These are phyloP conservation scores for Anticlea derivata DNA, from an alignment of 2,888 invertebrate genomes.

Conservation along the genomic window DNA sequence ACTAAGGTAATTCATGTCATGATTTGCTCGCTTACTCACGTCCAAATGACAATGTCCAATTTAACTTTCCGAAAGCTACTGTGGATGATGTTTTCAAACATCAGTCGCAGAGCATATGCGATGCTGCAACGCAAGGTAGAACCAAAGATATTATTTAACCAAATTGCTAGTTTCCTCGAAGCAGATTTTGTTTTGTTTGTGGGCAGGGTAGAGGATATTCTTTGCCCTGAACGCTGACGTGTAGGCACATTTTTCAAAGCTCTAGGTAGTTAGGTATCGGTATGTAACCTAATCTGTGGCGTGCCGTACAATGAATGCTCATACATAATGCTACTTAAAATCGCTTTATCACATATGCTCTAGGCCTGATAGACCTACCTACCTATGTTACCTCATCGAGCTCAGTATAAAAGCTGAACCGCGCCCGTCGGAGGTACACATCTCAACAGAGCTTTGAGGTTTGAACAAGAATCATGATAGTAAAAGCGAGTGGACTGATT, in stretches of 20 bases:
- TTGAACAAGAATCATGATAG: conserved; percentile 61
- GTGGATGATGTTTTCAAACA: too few relatives aligned
- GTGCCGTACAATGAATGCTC: conserved; percentile 31
- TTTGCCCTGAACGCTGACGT: too few relatives aligned
- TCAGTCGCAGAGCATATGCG: too few relatives aligned
- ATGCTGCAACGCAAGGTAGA: too few relatives aligned
- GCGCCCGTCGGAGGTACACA: conserved; percentile 49
- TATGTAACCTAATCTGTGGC: conserved; percentile 10
- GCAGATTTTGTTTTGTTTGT: too few relatives aligned
- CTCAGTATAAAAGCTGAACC: conserved; percentile 66
- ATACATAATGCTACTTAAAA: conserved; percentile 49
- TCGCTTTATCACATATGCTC: conserved; percentile 56
- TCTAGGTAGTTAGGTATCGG: not conserved
- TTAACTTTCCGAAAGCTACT: too few relatives aligned
- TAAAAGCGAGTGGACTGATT: conserved; percentile 63
- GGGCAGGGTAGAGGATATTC: too few relatives aligned
- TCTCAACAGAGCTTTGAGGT: conserved; percentile 53
- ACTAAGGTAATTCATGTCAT: too few relatives aligned
- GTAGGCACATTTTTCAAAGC: not conserved
- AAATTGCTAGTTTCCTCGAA: too few relatives aligned
- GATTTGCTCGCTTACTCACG: too few relatives aligned
- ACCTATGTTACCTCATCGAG: conserved; percentile 47
- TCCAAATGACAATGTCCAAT: too few relatives aligned
- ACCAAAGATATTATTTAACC: too few relatives aligned
- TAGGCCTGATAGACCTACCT: conserved; percentile 38